Base-by-base conservation (phyloP, 2,888 invertebrate species). In the Megaustenia siamemsis region DNA sequence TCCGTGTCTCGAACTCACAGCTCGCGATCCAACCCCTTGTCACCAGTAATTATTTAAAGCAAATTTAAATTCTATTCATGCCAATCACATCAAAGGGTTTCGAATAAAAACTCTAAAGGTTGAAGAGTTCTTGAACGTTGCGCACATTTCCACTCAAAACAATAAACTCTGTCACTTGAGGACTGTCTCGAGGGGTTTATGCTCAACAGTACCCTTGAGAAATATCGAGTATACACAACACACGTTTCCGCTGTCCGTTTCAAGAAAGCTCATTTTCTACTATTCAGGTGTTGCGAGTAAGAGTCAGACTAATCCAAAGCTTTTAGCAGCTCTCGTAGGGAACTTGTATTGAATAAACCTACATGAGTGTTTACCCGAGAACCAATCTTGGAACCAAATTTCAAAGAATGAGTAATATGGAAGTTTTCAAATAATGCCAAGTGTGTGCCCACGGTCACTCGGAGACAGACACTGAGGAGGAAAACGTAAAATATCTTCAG, bases 31-130 rank as follows among this genome's bases (percentile, higher is more conserved):
- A 45, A n/a, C 45, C 49, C 32, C 56, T n/a, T 71, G 60, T 71
- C 56, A 60, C 24, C 5, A 32, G 73, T 68, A 77, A 83, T 83
- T 76, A 77, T 68, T 38, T 32, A 53, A 68, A 77, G 77, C 77
- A 83, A 83, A 83, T 83, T 83, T 76, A 83, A 68, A 28, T 56
- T 77, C 43, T 35, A 77, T 76, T 76, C 77, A 68, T 53, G 38
- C 10, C n/a, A 3, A 24, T 24, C 49, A 77, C 68, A 77, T 83
- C 83, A 83, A 83, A 83, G 83, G 28, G 12, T 40, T 24, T 38
- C 40, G 12, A 38, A 32, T 53, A 56, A 35, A 53, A 76, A 38
- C 45, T 28, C 35, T 82, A 73, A 82, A 82, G 63, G 66, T 35
- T 43, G 45, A 66, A n/a, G 73, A 73, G 43, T 43, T 82, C 73